Evolutionary conservation across 2,888 invertebrate genomes (phyloP), one percentile per base, ranked within the genome.

Genomic region (Cyclophora albipunctata): DNA sequence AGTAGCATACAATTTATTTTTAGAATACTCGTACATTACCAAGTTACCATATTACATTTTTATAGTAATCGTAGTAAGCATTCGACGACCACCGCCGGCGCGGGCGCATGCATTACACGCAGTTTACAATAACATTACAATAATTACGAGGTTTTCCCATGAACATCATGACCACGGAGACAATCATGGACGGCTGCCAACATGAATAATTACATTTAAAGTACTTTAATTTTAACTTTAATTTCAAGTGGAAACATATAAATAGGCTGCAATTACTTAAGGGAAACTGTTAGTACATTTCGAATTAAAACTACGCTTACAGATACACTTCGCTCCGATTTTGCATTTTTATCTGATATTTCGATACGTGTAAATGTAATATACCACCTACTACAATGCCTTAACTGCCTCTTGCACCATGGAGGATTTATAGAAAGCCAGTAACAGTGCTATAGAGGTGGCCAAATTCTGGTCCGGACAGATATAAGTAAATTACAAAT

Each of bases 1-100:
- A 69, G 65, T 75, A 75, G 79, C 75, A 73, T 37, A 67, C 66
- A 56, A 66, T 71, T 71, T 80, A 77, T 78, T 77, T 81, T 78
- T 73, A 70, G 57, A 64, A 61, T 62, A n/a, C n/a, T n/a, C n/a
- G n/a, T n/a, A 63, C 62, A 74, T 75, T 73, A 75, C 75, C 75
- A 72, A 66, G 70, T 77, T 75, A 75, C 71, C 63, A 58, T 62
- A 60, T 58, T 53, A 62, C 64, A 69, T 75, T 78, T 77, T 79
- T 78, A 78, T 77, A 69, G 70, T 79, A 78, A 80, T 80, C 71
- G 73, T 53, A 57, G 73, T 69, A 76, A 77, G 34, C 51, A 56
- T 49, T 57, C 56, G 61, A 52, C 63, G 74, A 75, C 81, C 81
- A 77, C 77, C 77, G 63, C 61, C 62, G 60, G 58, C 37, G 37